Evolutionary conservation across 2,113 vertebrate genomes (phyloP).

Genomic region (Amphilophus citrinellus): DNA sequence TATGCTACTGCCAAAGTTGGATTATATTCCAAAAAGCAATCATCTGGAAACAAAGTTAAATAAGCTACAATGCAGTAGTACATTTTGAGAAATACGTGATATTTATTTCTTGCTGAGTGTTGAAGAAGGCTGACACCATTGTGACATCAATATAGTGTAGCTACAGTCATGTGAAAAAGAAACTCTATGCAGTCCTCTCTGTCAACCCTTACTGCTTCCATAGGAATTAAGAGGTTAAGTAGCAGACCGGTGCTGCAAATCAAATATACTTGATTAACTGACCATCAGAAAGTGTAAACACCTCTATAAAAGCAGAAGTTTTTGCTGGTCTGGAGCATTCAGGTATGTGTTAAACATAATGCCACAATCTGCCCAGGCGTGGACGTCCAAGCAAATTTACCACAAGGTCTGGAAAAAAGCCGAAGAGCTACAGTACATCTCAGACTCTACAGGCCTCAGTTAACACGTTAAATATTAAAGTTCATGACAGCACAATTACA

Average conservation of each 20-base stretch:
- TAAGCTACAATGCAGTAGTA: background rate
- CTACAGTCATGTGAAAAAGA: background rate
- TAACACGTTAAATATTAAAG: background rate
- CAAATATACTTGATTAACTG: slow-evolving; percentile 7
- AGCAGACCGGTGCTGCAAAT: background rate
- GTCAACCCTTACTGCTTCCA: background rate
- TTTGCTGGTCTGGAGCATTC: background rate
- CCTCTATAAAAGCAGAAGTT: background rate
- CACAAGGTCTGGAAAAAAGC: background rate
- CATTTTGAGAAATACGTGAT: background rate
- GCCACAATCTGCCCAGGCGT: too few relatives aligned
- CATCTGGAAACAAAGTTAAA: background rate
- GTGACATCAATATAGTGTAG: background rate
- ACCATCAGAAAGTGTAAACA: background rate
- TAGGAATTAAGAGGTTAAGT: background rate
- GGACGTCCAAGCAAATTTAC: background rate
- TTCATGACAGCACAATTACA: background rate
- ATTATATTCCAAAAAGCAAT: background rate
- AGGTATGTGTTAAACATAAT: background rate
- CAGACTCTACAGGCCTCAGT: background rate
- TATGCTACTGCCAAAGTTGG: background rate
- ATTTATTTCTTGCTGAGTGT: background rate
- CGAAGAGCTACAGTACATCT: background rate
- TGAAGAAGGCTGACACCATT: background rate
- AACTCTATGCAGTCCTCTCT: too few relatives aligned